These are phyloP conservation scores for Cyclophora punctaria DNA, from an alignment of 2,888 invertebrate species.

Conservation along the genomic window DNA sequence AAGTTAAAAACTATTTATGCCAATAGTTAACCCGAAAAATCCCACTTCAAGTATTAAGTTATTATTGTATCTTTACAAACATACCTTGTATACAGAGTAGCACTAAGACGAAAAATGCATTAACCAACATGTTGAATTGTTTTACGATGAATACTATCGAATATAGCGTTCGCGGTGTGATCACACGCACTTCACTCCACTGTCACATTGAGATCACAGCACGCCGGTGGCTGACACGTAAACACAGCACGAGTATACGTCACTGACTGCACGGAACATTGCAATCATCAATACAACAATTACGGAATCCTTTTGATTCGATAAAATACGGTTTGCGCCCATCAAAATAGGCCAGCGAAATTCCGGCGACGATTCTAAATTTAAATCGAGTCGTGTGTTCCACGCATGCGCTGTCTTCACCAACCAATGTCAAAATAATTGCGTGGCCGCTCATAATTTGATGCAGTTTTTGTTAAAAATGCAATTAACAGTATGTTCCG, in stretches of 20 bases:
- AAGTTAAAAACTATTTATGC: no score
- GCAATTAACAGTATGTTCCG: constrained; percentile 5
- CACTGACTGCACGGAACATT: constrained; percentile 22
- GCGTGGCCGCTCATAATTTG: constrained; percentile 21
- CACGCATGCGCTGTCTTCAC: constrained; percentile 55
- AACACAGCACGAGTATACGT: constrained; percentile 16
- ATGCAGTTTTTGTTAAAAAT: constrained; percentile 6
- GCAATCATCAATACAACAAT: constrained; percentile 27
- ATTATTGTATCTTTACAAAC: neutral
- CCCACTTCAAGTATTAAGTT: no score
- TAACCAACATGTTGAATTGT: constrained; percentile 33
- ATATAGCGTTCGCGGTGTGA: constrained; percentile 17
- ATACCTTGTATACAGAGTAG: constrained; percentile 50
- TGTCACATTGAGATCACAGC: constrained; percentile 23
- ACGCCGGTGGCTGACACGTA: constrained; percentile 7
- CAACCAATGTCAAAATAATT: constrained; percentile 35
- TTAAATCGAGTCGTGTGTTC: constrained; percentile 54
- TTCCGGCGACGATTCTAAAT: constrained; percentile 58
- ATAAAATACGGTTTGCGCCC: constrained; percentile 45
- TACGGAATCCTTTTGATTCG: constrained; percentile 26
- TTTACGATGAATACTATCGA: constrained; percentile 14
- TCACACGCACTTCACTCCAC: constrained; percentile 28
- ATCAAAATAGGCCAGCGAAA: constrained; percentile 60
- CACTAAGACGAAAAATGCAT: constrained; percentile 33
- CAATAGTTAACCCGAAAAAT: no score